phyloP scores from a whole-genome alignment of 2,797 vertebrate species.

The Anableps anableps region DNA sequence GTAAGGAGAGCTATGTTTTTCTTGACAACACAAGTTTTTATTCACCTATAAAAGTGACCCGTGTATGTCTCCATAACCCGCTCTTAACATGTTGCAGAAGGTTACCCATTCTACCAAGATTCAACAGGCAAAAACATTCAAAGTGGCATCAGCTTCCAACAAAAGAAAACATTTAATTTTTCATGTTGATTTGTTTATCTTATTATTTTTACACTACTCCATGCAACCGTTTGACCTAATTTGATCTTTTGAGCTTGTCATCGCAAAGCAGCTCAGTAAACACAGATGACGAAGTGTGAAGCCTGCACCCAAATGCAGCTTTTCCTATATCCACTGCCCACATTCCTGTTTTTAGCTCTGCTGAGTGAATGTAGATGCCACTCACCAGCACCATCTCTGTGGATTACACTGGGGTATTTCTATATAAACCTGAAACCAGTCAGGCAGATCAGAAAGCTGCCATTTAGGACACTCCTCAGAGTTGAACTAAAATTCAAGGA shows the following conservation, averaged over 20 bases:
- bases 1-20: slow-evolving; percentile 38
- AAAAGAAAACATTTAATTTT: slow-evolving; percentile 67
- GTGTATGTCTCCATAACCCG: slow-evolving; percentile 36
- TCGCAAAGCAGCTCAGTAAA: slow-evolving; percentile 74
- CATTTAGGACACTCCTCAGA: slow-evolving; percentile 34
- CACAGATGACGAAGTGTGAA: slow-evolving; percentile 78
- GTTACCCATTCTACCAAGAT: slow-evolving; percentile 66
- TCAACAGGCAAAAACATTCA: slow-evolving; percentile 57
- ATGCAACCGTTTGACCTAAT: slow-evolving; percentile 79
- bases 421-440: slow-evolving; percentile 48
- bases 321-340: slow-evolving; percentile 62
- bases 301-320: slow-evolving; percentile 64
- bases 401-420: slow-evolving; percentile 57
- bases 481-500: slow-evolving; percentile 2
- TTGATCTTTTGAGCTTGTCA: slow-evolving; percentile 80
- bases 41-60: slow-evolving; percentile 55
- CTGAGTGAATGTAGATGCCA: slow-evolving; percentile 58
- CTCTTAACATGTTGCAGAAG: slow-evolving; percentile 56
- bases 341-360: slow-evolving; percentile 48
- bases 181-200: slow-evolving; percentile 50
- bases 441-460: slow-evolving; percentile 49
- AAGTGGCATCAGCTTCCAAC: slow-evolving; percentile 52
- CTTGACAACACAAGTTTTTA: slow-evolving; percentile 43
- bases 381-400: slow-evolving; percentile 46
- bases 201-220: slow-evolving; percentile 52